These are phyloP conservation scores for Caerostris darwini DNA, from an alignment of 1,140 invertebrate genomes.

Conservation along the genomic window DNA sequence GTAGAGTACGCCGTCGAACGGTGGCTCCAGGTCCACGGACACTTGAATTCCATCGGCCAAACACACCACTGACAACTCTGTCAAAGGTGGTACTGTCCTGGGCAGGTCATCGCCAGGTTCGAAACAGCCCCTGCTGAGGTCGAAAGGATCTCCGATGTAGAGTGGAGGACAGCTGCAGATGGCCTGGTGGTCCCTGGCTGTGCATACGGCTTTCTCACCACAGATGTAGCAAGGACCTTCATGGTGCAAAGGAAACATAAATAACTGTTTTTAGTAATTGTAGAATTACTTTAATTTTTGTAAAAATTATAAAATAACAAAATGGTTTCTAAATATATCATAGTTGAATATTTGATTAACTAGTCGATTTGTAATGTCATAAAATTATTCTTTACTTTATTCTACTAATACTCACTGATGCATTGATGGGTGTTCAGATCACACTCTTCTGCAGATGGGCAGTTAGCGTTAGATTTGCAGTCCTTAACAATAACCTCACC, in stretches of 20 bases:
- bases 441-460: constrained; percentile 89
- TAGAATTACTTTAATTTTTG: background rate
- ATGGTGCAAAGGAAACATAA: background rate
- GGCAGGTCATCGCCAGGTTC: constrained; percentile 80
- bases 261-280: background rate
- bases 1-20: constrained; percentile 95
- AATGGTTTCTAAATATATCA: too few relatives aligned
- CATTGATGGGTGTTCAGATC: constrained; percentile 82
- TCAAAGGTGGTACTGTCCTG: constrained; percentile 59
- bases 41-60: constrained; percentile 95
- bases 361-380: too few relatives aligned
- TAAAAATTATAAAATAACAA: too few relatives aligned
- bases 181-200: constrained; percentile 89
- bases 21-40: constrained; percentile 89
- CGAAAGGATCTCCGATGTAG: constrained; percentile 86
- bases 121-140: constrained; percentile 85
- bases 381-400: background rate
- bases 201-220: constrained; percentile 90
- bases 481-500: constrained; percentile 87
- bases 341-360: too few relatives aligned
- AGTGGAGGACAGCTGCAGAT: constrained; percentile 89
- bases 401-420: constrained; percentile 78
- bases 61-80: constrained; percentile 87
- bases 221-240: constrained; percentile 89
- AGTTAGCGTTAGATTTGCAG: constrained; percentile 89